A percentile compares a stretch with the other conserved stretches of the same genome.
These are phyloP conservation scores for Clarias pachynema DNA, from an alignment of 2,797 vertebrate genomes.

Conservation along the genomic window DNA sequence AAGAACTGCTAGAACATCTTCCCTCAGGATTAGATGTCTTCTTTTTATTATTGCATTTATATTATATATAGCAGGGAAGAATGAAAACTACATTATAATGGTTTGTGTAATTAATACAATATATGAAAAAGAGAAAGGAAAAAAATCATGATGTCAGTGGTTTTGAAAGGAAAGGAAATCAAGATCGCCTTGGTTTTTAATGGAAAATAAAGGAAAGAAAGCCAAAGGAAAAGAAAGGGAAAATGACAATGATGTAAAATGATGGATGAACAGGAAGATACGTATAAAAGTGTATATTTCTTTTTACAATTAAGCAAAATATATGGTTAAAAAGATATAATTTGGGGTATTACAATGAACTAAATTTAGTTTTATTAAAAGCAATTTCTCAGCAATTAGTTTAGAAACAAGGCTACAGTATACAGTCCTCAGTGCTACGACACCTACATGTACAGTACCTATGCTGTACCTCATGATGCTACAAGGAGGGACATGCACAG, in stretches of 20 bases:
- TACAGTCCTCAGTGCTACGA: background rate
- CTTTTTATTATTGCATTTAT: background rate
- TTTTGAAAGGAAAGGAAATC: background rate
- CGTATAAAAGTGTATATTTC: background rate
- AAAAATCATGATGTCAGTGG: background rate
- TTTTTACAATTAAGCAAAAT: background rate
- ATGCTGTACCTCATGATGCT: background rate
- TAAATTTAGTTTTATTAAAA: background rate
- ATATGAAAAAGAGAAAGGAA: background rate
- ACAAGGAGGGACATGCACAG: background rate
- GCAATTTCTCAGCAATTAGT: background rate
- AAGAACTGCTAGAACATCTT: background rate
- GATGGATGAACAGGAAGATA: background rate
- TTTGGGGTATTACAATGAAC: background rate
- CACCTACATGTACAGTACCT: background rate
- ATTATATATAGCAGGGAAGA: background rate
- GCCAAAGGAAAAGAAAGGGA: background rate
- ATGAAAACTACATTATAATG: background rate
- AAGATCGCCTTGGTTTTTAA: background rate
- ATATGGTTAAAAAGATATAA: background rate
- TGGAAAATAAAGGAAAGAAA: background rate
- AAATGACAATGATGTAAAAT: background rate
- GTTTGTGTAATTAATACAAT: background rate
- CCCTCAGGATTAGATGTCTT: background rate
- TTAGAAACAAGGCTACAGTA: background rate